phyloP scores from a whole-genome alignment of 2,888 invertebrate species.

The Pogonocherus hispidulus region DNA sequence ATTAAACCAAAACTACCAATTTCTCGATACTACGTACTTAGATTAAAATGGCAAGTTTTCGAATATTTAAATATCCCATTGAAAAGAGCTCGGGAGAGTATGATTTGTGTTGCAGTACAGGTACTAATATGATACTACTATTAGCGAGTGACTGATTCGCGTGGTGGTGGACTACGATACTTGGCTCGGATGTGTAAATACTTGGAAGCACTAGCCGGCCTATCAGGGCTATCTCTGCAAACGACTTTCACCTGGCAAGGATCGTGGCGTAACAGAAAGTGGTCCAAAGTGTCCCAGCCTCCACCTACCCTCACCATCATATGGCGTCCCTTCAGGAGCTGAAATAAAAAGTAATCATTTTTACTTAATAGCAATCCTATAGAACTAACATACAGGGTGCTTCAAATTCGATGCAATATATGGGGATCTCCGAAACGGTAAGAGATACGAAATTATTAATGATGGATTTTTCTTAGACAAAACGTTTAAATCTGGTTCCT shows the following conservation, averaged over 20 bases:
- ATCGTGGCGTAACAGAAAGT: constrained; percentile 90
- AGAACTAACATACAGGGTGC: too few relatives aligned
- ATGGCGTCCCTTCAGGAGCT: constrained; percentile 92
- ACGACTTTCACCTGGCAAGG: constrained; percentile 81
- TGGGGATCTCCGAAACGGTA: too few relatives aligned
- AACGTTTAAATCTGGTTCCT: too few relatives aligned
- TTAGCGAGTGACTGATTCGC: constrained; percentile 71
- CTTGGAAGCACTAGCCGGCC: constrained; percentile 62
- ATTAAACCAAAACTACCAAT: neutral
- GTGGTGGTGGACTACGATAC: constrained; percentile 78
- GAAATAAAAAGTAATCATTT: too few relatives aligned
- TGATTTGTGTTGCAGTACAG: constrained; percentile 27
- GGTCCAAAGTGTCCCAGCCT: constrained; percentile 91
- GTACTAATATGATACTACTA: constrained; percentile 21
- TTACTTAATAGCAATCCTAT: too few relatives aligned
- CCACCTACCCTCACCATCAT: constrained; percentile 97
- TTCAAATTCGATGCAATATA: too few relatives aligned
- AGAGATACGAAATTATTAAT: too few relatives aligned
- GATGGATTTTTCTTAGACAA: too few relatives aligned
- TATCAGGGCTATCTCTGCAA: constrained; percentile 61
- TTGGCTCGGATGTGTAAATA: constrained; percentile 82
- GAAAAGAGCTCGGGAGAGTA: constrained; percentile 9
- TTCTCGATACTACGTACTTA: neutral
- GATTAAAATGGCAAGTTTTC: constrained; percentile 19
- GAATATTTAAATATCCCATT: neutral